phyloP scores from a whole-genome alignment of 2,113 vertebrate genomes.

The Megaptera novaeangliae region DNA sequence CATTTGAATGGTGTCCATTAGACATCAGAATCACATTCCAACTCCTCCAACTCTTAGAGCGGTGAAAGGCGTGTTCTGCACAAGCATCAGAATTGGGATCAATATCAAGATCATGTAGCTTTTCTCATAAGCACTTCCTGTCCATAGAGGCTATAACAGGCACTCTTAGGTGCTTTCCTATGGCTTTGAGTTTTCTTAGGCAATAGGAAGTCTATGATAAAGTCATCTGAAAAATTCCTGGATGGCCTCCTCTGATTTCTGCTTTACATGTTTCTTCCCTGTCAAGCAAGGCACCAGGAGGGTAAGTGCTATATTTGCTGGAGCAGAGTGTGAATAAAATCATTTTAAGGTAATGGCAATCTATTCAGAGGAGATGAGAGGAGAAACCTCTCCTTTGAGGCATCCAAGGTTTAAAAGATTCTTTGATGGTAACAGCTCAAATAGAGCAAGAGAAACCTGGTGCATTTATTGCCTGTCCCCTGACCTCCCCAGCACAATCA shows the following conservation, averaged over 20 bases:
- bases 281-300: neutral
- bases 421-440: slow-evolving; percentile 6
- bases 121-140: neutral
- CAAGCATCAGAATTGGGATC: neutral
- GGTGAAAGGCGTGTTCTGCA: neutral
- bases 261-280: slow-evolving; percentile 16
- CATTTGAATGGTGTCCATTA: neutral
- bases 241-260: neutral
- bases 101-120: neutral
- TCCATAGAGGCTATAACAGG: neutral
- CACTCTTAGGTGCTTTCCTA: neutral
- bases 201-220: slow-evolving; percentile 4
- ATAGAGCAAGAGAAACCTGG: neutral
- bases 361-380: neutral
- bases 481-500: neutral
- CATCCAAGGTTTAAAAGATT: slow-evolving; percentile 17
- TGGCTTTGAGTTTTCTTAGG: neutral
- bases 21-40: neutral
- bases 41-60: neutral
- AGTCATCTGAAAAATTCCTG: slow-evolving; percentile 22
- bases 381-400: slow-evolving; percentile 40
- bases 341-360: slow-evolving; percentile 44
- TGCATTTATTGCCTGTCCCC: neutral
- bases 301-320: slow-evolving; percentile 10
- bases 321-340: slow-evolving; percentile 25